phyloP scores from a whole-genome alignment of 2,113 vertebrate genomes.

The Oryzias javanicus region DNA sequence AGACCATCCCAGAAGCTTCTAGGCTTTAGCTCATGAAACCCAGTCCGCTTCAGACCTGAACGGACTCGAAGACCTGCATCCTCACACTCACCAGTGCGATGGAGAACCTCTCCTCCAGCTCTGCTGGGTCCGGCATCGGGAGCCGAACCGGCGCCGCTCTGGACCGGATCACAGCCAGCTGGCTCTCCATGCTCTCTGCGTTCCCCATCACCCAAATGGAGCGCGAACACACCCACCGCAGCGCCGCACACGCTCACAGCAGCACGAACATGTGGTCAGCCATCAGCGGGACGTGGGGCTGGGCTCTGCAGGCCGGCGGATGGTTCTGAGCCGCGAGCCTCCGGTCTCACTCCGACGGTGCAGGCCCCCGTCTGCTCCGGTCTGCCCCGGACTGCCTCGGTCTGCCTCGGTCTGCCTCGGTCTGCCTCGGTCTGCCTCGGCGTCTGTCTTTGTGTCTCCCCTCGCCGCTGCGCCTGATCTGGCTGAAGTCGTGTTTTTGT shows the following conservation, averaged over 20 bases:
- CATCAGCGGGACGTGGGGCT: conserved; percentile 35
- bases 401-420: conserved; percentile 4
- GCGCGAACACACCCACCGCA: conserved; percentile 54
- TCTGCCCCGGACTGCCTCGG: conserved; percentile 3
- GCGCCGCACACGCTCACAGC: conserved; percentile 31
- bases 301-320: conserved; percentile 1
- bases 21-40: no score
- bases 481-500: conserved; percentile 17
- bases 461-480: conserved; percentile 6
- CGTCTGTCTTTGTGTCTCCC: conserved; percentile 32
- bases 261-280: conserved; percentile 62
- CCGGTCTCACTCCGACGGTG: not conserved
- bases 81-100: conserved; percentile 82
- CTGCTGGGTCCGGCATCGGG: conserved; percentile 90
- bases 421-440: conserved; percentile 2
- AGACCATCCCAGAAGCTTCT: no score
- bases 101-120: conserved; percentile 93
- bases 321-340: no score
- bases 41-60: no score
- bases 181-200: conserved; percentile 90
- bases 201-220: conserved; percentile 69
- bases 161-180: conserved; percentile 88
- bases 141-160: conserved; percentile 87
- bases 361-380: conserved; percentile 2
- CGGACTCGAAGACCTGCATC: no score